These are phyloP conservation scores for Beroe forskalii DNA, from an alignment of 37 sponge, comb jelly and placozoan species.

Conservation along the genomic window DNA sequence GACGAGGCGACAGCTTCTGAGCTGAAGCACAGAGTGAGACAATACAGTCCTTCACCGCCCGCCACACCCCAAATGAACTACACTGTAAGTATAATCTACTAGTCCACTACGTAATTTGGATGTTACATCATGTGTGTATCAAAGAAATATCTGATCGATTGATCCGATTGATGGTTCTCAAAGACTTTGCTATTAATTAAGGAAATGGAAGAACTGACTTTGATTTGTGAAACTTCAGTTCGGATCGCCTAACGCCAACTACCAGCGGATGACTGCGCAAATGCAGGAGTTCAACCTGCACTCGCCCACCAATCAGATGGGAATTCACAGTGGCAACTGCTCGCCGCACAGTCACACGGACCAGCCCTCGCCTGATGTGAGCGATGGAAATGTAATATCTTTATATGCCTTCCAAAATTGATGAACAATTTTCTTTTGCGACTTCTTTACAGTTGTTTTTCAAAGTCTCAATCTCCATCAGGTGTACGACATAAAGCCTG, in stretches of 20 bases:
- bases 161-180: neutral
- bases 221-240: too few species aligned
- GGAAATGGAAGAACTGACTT: too few species aligned
- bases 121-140: too few species aligned
- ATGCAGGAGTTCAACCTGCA: conserved; percentile 64
- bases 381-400: neutral
- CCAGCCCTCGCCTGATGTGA: conserved; percentile 54
- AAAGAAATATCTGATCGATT: neutral
- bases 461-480: too few species aligned
- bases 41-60: conserved; percentile 58
- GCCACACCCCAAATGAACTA: conserved; percentile 43
- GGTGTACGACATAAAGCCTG: conserved; percentile 57
- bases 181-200: too few species aligned
- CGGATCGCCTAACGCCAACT: conserved; percentile 14
- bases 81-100: conserved; percentile 5
- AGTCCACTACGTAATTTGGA: too few species aligned
- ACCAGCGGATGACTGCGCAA: conserved; percentile 59
- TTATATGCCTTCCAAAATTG: too few species aligned
- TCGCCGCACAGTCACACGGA: conserved; percentile 39
- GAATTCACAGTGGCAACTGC: conserved; percentile 12
- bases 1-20: conserved; percentile 55
- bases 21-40: conserved; percentile 24
- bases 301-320: conserved; percentile 44
- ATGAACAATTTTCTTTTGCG: too few species aligned
- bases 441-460: too few species aligned